These are phyloP conservation scores for Rhinoptilus africanus DNA, from an alignment of 2,113 vertebrate genomes.

Conservation along the genomic window DNA sequence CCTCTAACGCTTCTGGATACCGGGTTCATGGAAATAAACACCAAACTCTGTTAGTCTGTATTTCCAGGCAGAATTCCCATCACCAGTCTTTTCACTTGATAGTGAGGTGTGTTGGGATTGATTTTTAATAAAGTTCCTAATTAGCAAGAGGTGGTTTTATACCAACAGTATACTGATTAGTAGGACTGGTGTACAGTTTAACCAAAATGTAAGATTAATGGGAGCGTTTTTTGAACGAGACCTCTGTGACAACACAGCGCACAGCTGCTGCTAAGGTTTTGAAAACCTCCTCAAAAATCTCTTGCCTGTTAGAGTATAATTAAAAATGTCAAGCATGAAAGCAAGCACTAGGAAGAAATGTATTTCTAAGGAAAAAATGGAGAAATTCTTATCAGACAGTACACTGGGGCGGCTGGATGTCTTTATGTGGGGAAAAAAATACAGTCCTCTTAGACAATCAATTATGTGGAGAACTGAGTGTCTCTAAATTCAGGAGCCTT, in stretches of 20 bases:
- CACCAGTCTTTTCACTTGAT: too few species aligned
- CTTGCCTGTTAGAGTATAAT: not conserved
- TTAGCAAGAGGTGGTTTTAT: not conserved
- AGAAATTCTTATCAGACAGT: not conserved
- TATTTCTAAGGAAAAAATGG: not conserved
- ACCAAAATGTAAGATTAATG: not conserved
- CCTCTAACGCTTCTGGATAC: accelerated
- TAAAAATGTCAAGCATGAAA: not conserved
- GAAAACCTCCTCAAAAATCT: not conserved
- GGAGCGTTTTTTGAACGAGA: not conserved
- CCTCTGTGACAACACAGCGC: not conserved
- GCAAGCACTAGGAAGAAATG: not conserved
- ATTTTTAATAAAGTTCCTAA: not conserved
- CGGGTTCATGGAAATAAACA: not conserved
- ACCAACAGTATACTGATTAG: accelerated
- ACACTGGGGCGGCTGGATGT: not conserved
- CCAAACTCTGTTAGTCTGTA: not conserved
- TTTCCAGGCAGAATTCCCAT: not conserved
- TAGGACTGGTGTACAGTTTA: not conserved
- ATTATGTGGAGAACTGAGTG: not conserved
- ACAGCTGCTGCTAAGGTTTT: not conserved
- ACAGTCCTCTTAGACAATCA: not conserved
- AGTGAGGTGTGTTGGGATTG: not conserved
- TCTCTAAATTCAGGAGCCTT: not conserved
- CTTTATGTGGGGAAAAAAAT: not conserved